Conservation (phyloP, 2,113 vertebrate species). For the Turdus rufiventris region DNA sequence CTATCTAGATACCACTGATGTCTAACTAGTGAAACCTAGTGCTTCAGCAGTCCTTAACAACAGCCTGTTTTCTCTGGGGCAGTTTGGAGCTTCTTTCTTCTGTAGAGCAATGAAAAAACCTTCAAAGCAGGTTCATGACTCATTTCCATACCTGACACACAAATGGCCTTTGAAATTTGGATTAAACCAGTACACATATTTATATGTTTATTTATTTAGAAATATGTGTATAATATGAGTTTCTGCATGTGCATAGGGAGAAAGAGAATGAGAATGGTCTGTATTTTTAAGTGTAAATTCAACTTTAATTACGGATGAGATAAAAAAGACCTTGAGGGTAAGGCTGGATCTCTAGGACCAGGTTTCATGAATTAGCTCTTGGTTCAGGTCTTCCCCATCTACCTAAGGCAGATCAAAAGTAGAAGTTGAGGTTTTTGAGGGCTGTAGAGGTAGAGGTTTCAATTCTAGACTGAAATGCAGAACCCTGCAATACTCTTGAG, state of each 20-base stretch:
- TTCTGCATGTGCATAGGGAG: background rate
- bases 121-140: conserved; percentile 8
- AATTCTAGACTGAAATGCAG: background rate
- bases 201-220: background rate
- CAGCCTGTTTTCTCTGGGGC: background rate
- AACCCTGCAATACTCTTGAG: background rate
- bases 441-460: background rate
- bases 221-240: background rate
- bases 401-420: background rate
- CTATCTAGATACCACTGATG: background rate
- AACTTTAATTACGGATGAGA: fast-evolving
- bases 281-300: background rate
- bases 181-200: background rate
- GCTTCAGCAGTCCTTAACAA: background rate
- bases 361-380: background rate
- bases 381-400: background rate
- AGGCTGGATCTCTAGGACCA: background rate
- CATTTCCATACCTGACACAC: background rate
- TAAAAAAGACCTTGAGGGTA: background rate
- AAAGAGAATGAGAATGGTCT: background rate
- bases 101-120: conserved; percentile 1
- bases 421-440: background rate
- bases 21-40: background rate
- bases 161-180: background rate
- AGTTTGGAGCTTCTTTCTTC: conserved; percentile 12